Conservation (phyloP, 2,797 vertebrate genomes). For the Arrhamphus sclerolepis region DNA sequence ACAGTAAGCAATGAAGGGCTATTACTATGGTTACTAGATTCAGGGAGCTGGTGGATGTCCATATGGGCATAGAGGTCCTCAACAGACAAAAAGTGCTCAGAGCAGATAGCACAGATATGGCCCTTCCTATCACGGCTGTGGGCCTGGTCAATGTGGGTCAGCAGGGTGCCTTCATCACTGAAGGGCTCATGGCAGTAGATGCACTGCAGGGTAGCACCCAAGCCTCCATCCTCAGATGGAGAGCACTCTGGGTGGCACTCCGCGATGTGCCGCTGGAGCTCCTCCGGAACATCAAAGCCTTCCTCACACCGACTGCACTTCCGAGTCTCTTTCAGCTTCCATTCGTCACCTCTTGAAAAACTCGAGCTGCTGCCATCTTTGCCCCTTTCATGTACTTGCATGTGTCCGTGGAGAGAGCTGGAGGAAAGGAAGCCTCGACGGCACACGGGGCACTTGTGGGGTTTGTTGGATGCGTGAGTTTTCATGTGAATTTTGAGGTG, state of each 20-base stretch:
- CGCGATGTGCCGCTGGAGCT: constrained; percentile 96
- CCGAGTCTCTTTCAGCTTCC: constrained; percentile 96
- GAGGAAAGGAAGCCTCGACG: constrained; percentile 95
- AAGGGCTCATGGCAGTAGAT: constrained; percentile 98
- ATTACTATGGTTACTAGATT: constrained; percentile 98
- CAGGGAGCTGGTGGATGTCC: constrained; percentile 96
- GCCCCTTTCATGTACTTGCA: constrained; percentile 97
- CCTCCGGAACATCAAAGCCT: constrained; percentile 96
- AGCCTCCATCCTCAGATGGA: constrained; percentile 88
- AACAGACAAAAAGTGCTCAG: constrained; percentile 92
- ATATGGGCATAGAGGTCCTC: constrained; percentile 98
- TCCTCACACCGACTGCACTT: constrained; percentile 98
- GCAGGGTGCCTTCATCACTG: constrained; percentile 89
- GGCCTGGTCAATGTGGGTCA: constrained; percentile 94
- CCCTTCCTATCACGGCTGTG: constrained; percentile 91
- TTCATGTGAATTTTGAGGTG: constrained; percentile 99
- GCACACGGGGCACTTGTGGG: constrained; percentile 99
- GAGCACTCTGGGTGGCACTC: constrained; percentile 98
- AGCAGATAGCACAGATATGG: constrained; percentile 91
- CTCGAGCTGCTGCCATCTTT: constrained; percentile 90
- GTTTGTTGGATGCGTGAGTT: constrained; percentile 99
- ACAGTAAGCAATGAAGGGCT: constrained; percentile 95
- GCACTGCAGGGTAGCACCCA: constrained; percentile 90
- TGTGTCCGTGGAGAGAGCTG: constrained; percentile 96
- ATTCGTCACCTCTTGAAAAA: constrained; percentile 89